phyloP scores from a whole-genome alignment of 2,113 vertebrate genomes.

The Antechinus flavipes region DNA sequence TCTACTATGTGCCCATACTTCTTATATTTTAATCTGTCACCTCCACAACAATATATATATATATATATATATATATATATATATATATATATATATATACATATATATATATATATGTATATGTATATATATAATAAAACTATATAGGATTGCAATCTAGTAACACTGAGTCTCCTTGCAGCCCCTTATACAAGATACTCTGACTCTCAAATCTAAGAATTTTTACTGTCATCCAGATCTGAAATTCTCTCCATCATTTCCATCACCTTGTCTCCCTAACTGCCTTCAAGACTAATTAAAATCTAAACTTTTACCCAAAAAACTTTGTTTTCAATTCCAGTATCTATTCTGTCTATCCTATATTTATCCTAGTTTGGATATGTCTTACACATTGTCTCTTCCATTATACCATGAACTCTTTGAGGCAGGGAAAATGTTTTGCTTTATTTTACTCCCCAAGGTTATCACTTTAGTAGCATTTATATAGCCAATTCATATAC shows the following conservation, averaged over 20 bases:
- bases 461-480: too few species aligned
- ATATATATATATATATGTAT: too few species aligned
- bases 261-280: background rate
- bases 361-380: background rate
- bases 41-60: background rate
- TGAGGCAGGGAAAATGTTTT: background rate
- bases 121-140: too few species aligned
- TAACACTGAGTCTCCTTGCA: background rate
- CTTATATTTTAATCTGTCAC: background rate
- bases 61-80: too few species aligned
- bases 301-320: background rate
- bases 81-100: too few species aligned
- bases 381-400: background rate
- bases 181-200: background rate
- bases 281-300: background rate
- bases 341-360: background rate
- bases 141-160: background rate
- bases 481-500: background rate
- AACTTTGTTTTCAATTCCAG: background rate
- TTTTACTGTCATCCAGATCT: background rate
- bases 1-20: background rate
- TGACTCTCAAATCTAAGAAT: background rate
- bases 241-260: background rate
- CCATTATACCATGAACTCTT: background rate
- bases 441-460: background rate